Base-by-base conservation (phyloP, 2,797 vertebrate genomes). In the Rallus crepitans region DNA sequence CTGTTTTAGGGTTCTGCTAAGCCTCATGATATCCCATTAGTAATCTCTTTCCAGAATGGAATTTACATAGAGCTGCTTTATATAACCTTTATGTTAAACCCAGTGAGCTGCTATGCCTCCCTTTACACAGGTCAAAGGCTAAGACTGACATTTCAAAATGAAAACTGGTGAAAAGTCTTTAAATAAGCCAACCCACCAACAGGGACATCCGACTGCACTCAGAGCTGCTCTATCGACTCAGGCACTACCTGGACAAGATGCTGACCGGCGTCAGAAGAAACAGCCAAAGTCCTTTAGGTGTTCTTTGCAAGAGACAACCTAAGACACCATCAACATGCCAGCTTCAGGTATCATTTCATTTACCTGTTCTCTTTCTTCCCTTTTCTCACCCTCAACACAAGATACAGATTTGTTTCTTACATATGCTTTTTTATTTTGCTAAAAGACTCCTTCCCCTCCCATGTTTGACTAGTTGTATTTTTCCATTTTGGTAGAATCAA, bases 161-260 rank as follows among this genome's bases (percentile, higher is more conserved):
- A 89, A 64, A 57, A 50, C 15, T 40, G 18, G 15, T 37, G 24
- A 82, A 63, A 93, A 65, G 9, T 10, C 19, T 84, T 79, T 60
- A 45, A 64, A 64, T 68, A 60, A 90, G 60, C 16, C 39, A 68
- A 81, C 3, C 18, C 25, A 80, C 20, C 19, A 59, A 52, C 0
- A 39, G 19, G 5, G 45, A 60, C 39, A 27, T 50, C 57, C 2
- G 7, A 47, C 39, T 87, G 77, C 61, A 56, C 15, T 78, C 47
- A 24, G 17, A 52, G 19, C 23, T 45, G 18, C 0, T 0, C 21
- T 69, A 35, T 40, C 4, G 2, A 27, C 48, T 1, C 1, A 80
- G 31, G 17, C 35, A 42, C 16, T 68, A 7, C 42, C 70, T 42
- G 33, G 37, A 31, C 78, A 53, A 73, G 25, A 71, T 6, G n/a